A percentile compares a stretch with the other conserved stretches of the same genome.
These are phyloP conservation scores for Leucopsar rothschildi DNA, from an alignment of 2,113 vertebrate genomes.

Conservation along the genomic window DNA sequence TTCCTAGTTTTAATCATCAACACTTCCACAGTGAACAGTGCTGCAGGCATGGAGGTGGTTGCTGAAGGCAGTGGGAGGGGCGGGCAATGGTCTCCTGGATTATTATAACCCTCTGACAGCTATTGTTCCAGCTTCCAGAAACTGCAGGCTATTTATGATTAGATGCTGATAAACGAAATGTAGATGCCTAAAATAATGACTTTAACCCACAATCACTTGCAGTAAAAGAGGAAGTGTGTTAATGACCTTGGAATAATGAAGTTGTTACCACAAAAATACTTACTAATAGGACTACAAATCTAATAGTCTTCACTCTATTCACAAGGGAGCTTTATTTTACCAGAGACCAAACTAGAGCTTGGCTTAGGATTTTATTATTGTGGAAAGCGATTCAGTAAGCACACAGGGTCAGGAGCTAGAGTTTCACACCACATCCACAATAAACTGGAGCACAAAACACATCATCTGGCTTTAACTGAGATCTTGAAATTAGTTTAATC, in stretches of 20 bases:
- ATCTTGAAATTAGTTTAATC: background rate
- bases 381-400: background rate
- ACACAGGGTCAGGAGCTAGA: background rate
- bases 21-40: background rate
- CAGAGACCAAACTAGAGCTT: background rate
- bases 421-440: background rate
- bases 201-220: background rate
- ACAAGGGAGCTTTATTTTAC: conserved; percentile 3
- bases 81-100: background rate
- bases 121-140: background rate
- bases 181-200: background rate
- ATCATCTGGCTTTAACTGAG: background rate
- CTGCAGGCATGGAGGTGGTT: background rate
- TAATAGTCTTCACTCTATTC: background rate
- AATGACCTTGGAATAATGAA: conserved; percentile 26
- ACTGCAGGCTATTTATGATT: background rate
- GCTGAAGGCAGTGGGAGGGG: background rate
- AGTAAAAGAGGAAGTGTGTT: conserved; percentile 11
- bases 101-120: background rate
- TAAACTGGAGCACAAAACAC: background rate
- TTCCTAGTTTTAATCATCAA: background rate
- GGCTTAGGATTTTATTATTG: background rate
- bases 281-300: background rate
- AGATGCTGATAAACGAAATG: background rate
- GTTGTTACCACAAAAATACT: conserved; percentile 11